These are phyloP conservation scores for Euplexia lucipara DNA, from an alignment of 2,888 invertebrate genomes.

Conservation along the genomic window DNA sequence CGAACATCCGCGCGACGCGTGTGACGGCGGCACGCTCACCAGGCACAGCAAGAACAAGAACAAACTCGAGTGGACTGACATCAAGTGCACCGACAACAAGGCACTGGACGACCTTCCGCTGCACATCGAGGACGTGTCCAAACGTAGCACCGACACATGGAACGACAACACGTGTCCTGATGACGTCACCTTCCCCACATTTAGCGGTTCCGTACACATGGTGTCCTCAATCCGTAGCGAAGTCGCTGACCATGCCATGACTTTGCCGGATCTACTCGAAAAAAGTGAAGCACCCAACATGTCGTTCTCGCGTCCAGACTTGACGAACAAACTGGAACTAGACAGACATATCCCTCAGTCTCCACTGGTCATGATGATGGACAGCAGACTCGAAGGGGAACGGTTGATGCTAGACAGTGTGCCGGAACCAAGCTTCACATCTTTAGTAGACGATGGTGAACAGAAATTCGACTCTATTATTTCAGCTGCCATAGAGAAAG, in stretches of 20 bases:
- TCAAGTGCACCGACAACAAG: slow-evolving; percentile 81
- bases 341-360: slow-evolving; percentile 70
- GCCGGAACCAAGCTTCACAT: slow-evolving; percentile 82
- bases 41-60: slow-evolving; percentile 60
- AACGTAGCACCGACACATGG: slow-evolving; percentile 93
- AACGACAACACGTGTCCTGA: slow-evolving; percentile 95
- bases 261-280: slow-evolving; percentile 85
- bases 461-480: slow-evolving; percentile 92
- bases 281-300: slow-evolving; percentile 77
- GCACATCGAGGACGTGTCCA: slow-evolving; percentile 68
- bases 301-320: slow-evolving; percentile 79
- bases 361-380: slow-evolving; percentile 65
- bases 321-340: slow-evolving; percentile 82
- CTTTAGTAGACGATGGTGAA: slow-evolving; percentile 88
- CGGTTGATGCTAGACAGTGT: slow-evolving; percentile 73
- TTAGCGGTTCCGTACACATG: slow-evolving; percentile 94
- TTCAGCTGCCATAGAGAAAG: slow-evolving; percentile 94
- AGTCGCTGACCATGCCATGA: slow-evolving; percentile 88
- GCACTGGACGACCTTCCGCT: slow-evolving; percentile 42
- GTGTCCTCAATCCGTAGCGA: slow-evolving; percentile 91
- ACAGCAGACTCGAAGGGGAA: slow-evolving; percentile 59
- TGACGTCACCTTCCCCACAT: slow-evolving; percentile 95
- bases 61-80: slow-evolving; percentile 80
- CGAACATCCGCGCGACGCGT: slow-evolving; percentile 67
- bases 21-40: slow-evolving; percentile 69